A percentile compares a stretch with the other conserved stretches of the same genome.
These are phyloP conservation scores for Alcedo quadribrachys DNA, from an alignment of 2,797 vertebrate genomes.

Conservation along the genomic window DNA sequence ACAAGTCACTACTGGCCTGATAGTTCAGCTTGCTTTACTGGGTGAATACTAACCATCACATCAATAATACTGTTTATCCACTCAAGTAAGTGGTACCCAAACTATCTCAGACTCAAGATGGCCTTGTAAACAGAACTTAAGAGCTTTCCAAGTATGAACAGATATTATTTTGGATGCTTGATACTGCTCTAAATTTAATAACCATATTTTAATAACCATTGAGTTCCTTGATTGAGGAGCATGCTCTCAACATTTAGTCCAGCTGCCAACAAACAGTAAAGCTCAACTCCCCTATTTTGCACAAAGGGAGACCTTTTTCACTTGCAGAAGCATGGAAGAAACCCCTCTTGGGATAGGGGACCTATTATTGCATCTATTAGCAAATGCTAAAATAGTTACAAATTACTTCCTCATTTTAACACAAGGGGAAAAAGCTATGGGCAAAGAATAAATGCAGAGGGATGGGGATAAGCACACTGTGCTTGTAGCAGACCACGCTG, in stretches of 20 bases:
- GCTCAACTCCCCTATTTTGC: not conserved
- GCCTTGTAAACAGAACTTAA: not conserved
- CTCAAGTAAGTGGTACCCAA: not conserved
- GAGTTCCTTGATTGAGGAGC: not conserved
- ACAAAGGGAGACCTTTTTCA: not conserved
- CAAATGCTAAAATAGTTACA: not conserved
- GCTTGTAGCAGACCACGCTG: not conserved
- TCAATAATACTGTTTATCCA: not conserved
- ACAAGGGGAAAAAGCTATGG: not conserved
- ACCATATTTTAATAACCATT: not conserved
- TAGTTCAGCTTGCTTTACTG: not conserved
- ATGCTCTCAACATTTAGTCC: not conserved
- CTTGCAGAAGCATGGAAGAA: not conserved
- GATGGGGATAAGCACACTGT: not conserved
- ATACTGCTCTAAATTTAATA: not conserved
- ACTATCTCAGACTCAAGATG: not conserved
- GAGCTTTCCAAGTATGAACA: not conserved
- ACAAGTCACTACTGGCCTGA: not conserved
- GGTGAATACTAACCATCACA: rapidly evolving
- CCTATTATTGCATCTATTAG: not conserved
- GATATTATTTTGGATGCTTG: not conserved
- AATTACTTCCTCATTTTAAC: not conserved
- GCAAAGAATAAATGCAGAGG: not conserved
- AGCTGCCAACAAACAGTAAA: rapidly evolving
- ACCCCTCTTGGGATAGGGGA: not conserved